These are phyloP conservation scores for Myripristis murdjan DNA, from an alignment of 2,797 vertebrate genomes.

Conservation along the genomic window DNA sequence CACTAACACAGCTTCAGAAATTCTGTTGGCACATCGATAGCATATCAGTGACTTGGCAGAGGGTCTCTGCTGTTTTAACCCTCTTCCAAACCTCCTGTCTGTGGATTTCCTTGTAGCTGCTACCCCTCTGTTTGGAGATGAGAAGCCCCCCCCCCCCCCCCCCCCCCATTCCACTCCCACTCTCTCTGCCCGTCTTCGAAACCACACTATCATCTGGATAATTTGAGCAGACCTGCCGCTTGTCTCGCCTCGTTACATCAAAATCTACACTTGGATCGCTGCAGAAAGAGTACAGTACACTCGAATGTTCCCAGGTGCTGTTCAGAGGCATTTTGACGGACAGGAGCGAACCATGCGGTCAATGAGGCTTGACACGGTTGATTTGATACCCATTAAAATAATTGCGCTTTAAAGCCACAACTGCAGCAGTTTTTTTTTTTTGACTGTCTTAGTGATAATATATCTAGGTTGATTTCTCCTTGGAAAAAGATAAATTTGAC, in stretches of 20 bases:
- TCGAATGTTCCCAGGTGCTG: constrained; percentile 54
- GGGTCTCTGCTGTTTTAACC: neutral
- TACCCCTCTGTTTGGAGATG: neutral
- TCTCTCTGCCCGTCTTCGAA: constrained; percentile 1
- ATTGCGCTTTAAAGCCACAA: constrained; percentile 49
- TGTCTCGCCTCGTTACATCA: constrained; percentile 38
- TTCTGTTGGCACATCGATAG: constrained; percentile 15
- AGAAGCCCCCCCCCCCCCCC: neutral
- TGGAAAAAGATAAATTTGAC: constrained; percentile 2
- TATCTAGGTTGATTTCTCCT: constrained; percentile 5
- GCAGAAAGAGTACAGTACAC: neutral
- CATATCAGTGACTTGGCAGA: constrained; percentile 30
- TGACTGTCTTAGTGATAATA: neutral
- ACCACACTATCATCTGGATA: constrained; percentile 21
- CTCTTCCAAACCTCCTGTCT: neutral
- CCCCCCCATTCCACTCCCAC: neutral
- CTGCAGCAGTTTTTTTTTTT: constrained; percentile 19
- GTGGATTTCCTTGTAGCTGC: neutral
- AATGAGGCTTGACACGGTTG: constrained; percentile 29
- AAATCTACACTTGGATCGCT: neutral
- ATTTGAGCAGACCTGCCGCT: constrained; percentile 38
- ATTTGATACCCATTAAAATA: constrained; percentile 49
- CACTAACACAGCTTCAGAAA: constrained; percentile 7
- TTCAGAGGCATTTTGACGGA: constrained; percentile 51
- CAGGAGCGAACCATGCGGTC: constrained; percentile 36